A percentile compares a stretch with the other conserved stretches of the same genome.
phyloP scores from a whole-genome alignment of 2,797 vertebrate species.

The Lophotriccus pileatus region DNA sequence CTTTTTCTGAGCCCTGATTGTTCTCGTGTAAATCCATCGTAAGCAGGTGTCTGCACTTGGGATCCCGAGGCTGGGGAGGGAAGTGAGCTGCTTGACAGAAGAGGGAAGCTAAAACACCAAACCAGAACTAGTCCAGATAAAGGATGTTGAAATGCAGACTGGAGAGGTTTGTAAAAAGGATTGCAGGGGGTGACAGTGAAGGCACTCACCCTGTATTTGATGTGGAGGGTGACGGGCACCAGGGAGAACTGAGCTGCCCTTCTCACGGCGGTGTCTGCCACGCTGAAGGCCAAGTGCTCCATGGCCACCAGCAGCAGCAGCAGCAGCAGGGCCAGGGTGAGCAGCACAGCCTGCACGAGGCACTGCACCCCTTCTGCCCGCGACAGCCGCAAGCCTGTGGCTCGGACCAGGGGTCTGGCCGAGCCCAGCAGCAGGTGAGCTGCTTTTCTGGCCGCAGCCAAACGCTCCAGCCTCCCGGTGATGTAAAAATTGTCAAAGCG shows the following conservation, averaged over 20 bases:
- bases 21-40: not conserved
- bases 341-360: slow-evolving; percentile 73
- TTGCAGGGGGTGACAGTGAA: not conserved
- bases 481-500: slow-evolving; percentile 84
- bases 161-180: not conserved
- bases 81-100: not conserved
- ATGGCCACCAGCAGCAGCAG: slow-evolving; percentile 73
- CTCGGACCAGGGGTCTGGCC: slow-evolving; percentile 62
- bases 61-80: not conserved
- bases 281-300: slow-evolving; percentile 80
- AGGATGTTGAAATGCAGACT: not conserved
- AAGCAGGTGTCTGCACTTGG: not conserved
- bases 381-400: slow-evolving; percentile 75
- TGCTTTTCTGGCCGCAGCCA: slow-evolving; percentile 31
- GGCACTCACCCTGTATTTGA: slow-evolving; percentile 81
- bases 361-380: slow-evolving; percentile 77
- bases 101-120: not conserved
- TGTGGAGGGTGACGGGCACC: slow-evolving; percentile 73
- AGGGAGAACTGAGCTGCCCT: slow-evolving; percentile 81
- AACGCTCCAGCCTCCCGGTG: slow-evolving; percentile 67
- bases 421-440: slow-evolving; percentile 39
- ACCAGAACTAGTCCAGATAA: not conserved
- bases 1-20: not conserved
- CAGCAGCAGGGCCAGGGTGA: slow-evolving; percentile 78
- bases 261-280: slow-evolving; percentile 70